Evolutionary conservation across 2,797 vertebrate genomes (phyloP).

Genomic region (Malurus splendens): DNA sequence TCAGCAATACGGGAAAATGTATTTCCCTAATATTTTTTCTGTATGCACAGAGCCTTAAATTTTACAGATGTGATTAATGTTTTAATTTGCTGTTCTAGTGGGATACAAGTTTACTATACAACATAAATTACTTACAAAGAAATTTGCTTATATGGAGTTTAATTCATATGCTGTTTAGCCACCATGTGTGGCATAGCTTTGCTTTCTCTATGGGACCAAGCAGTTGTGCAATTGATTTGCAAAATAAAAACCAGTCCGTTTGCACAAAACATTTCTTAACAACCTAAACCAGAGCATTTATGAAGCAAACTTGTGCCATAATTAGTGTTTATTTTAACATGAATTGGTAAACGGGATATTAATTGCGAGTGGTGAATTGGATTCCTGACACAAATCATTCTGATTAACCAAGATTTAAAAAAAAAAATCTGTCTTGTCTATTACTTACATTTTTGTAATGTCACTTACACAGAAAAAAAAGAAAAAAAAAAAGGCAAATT

Average conservation of each 20-base stretch:
- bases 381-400: conserved; percentile 43
- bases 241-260: conserved; percentile 54
- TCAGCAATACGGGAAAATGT: conserved; percentile 81
- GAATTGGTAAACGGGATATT: conserved; percentile 44
- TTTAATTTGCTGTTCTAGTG: conserved; percentile 83
- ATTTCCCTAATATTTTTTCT: conserved; percentile 82
- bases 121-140: conserved; percentile 83
- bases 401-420: conserved; percentile 15
- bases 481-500: neutral
- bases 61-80: conserved; percentile 83
- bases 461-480: neutral
- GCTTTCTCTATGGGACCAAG: conserved; percentile 49
- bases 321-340: conserved; percentile 58
- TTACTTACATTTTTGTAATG: neutral
- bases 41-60: conserved; percentile 75
- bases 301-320: conserved; percentile 42
- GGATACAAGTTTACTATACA: conserved; percentile 81
- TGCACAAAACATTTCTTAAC: conserved; percentile 54
- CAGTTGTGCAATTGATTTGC: conserved; percentile 59
- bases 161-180: conserved; percentile 79
- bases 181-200: conserved; percentile 69
- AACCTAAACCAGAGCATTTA: conserved; percentile 48
- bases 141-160: conserved; percentile 79
- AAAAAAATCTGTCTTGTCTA: neutral
- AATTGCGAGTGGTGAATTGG: conserved; percentile 39